Base-by-base conservation (phyloP, 2,797 vertebrate genomes). In the Balearica regulorum region DNA sequence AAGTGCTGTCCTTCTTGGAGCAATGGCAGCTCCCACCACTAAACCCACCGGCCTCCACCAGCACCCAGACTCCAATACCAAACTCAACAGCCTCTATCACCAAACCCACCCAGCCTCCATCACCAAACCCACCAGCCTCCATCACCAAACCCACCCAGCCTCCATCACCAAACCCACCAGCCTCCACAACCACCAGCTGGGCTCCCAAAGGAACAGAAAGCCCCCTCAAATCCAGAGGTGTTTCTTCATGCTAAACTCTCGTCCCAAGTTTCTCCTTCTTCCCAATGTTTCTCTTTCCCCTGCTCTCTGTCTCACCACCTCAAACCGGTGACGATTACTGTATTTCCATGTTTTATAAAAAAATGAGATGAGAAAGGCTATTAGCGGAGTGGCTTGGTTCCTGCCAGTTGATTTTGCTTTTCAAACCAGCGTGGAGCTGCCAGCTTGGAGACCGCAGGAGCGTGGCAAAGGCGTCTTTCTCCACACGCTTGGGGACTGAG, bases 341-440 rank as follows among this genome's bases (percentile, higher is more conserved):
- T 8, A 53, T 44, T 73, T 69, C 48, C 51, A 43, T 1, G 0
- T 70, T 73, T 82, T 54, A 64, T 17, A n/a, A 64, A 55, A 48
- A 66, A 54, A n/a, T 16, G 5, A 55, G 51, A n/a, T 2, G 5
- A 37, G n/a, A 35, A 53, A 26, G 51, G 31, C 14, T 20, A 4
- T 58, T 61, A 70, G 61, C 1, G 0, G 33, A 35, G n/a, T 6
- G 31, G 44, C 28, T 75, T 1, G 0, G n/a, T 61, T 29, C 16
- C 31, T 76, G 62, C 53, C 58, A 19, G n/a, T 16, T 31, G 28
- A 37, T n/a, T 54, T 35, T 58, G 51, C 64, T 35, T 49, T 57
- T 35, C 68, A 24, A 43, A 41, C 24, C 48, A 16, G 39, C 1
- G 1, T 4, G 5, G 29, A 37, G 37, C 78, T 60, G 41, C 57